phyloP scores from a whole-genome alignment of 2,888 invertebrate species.

The Trissolcus brochymenae region DNA sequence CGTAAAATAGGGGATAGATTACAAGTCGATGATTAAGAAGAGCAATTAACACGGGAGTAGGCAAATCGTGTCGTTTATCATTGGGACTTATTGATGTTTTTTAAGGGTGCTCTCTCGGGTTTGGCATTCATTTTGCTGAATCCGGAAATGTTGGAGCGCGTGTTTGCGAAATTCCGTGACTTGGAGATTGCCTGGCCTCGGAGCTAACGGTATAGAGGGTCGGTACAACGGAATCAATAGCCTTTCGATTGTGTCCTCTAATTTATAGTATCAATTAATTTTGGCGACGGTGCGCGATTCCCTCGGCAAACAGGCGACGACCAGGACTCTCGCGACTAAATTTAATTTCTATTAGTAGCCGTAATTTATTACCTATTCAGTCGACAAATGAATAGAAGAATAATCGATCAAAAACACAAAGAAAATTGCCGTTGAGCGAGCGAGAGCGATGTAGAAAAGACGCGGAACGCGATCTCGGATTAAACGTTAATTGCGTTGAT shows the following conservation, averaged over 20 bases:
- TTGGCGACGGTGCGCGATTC: slow-evolving; percentile 64
- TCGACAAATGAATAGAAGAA: slow-evolving; percentile 46
- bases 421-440: slow-evolving; percentile 51
- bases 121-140: slow-evolving; percentile 34
- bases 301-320: slow-evolving; percentile 52
- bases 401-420: slow-evolving; percentile 61
- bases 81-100: slow-evolving; percentile 44
- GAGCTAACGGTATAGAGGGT: slow-evolving; percentile 58
- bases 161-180: slow-evolving; percentile 58
- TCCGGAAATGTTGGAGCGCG: slow-evolving; percentile 55
- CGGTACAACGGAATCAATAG: slow-evolving; percentile 68
- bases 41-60: slow-evolving; percentile 18
- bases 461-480: slow-evolving; percentile 50
- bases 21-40: slow-evolving; percentile 19
- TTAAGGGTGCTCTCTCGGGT: slow-evolving; percentile 18
- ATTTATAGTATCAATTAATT: slow-evolving; percentile 75
- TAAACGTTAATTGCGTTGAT: slow-evolving; percentile 65
- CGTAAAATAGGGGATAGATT: no score
- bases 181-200: slow-evolving; percentile 53
- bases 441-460: slow-evolving; percentile 45
- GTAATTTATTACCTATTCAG: slow-evolving; percentile 69
- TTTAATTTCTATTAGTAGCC: slow-evolving; percentile 72
- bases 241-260: slow-evolving; percentile 73
- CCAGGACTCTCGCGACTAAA: slow-evolving; percentile 59
- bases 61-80: slow-evolving; percentile 19